A percentile compares a stretch with the other conserved stretches of the same genome.
phyloP scores from a whole-genome alignment of 2,797 vertebrate species.

The Gambelia wislizenii region DNA sequence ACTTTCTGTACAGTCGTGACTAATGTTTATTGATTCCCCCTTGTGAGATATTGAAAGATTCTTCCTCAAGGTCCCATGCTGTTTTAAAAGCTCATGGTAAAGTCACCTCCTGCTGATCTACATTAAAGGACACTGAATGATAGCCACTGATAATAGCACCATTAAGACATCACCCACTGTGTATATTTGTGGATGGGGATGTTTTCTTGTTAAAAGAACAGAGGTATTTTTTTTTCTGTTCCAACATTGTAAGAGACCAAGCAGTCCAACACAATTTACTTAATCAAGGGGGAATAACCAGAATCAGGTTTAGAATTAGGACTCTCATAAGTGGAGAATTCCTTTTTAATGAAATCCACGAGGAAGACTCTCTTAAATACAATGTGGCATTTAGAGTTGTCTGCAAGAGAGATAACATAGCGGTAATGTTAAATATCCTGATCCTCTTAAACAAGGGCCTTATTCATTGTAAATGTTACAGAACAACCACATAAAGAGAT shows the following conservation, averaged over 20 bases:
- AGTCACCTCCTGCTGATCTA: slow-evolving; percentile 80
- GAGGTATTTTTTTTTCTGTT: slow-evolving; percentile 72
- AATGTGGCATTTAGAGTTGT: slow-evolving; percentile 1
- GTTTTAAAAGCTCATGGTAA: slow-evolving; percentile 80
- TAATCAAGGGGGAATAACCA: slow-evolving; percentile 17
- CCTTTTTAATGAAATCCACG: slow-evolving; percentile 15
- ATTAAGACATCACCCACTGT: slow-evolving; percentile 80
- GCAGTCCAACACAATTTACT: slow-evolving; percentile 61
- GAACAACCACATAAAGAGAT: background rate
- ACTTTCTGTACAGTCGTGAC: slow-evolving; percentile 68
- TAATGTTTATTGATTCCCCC: slow-evolving; percentile 78
- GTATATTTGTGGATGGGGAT: slow-evolving; percentile 78
- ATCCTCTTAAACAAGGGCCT: background rate
- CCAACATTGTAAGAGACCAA: slow-evolving; percentile 59
- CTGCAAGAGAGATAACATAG: background rate
- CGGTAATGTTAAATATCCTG: background rate
- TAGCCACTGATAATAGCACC: slow-evolving; percentile 77
- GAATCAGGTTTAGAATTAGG: background rate
- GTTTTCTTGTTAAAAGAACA: slow-evolving; percentile 75
- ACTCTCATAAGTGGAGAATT: background rate
- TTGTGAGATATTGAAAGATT: slow-evolving; percentile 76
- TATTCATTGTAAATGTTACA: background rate
- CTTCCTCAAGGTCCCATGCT: slow-evolving; percentile 71
- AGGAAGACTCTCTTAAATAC: background rate
- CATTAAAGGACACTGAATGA: slow-evolving; percentile 77